Evolutionary conservation across 1,140 invertebrate species (phyloP).

Genomic region (Drosophila dunni): DNA sequence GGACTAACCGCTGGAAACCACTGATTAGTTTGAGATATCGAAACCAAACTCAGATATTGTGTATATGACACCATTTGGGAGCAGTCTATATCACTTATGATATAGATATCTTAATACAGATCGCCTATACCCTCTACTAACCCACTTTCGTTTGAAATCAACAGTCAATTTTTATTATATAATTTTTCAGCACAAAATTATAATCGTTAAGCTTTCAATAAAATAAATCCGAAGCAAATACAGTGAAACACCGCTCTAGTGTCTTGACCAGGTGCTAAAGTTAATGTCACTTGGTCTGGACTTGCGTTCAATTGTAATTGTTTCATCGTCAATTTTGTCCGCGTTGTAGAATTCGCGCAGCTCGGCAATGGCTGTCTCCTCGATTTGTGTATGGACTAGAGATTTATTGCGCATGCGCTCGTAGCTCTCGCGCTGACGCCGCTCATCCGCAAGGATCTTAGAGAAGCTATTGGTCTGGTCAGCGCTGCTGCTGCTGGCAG

Average conservation of each 20-base stretch:
- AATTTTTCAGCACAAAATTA: no score
- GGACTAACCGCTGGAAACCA: no score
- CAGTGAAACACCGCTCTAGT: slow-evolving; percentile 33
- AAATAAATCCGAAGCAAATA: no score
- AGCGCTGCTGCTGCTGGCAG: neutral
- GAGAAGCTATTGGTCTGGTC: slow-evolving; percentile 77
- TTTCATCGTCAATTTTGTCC: slow-evolving; percentile 86
- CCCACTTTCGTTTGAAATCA: no score
- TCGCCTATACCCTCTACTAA: no score
- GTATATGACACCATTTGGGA: no score
- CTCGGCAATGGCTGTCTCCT: slow-evolving; percentile 89
- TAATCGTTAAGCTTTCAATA: no score
- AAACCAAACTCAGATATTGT: no score
- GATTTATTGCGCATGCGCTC: slow-evolving; percentile 86
- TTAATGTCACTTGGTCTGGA: slow-evolving; percentile 65
- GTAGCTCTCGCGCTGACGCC: slow-evolving; percentile 85
- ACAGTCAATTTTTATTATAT: no score
- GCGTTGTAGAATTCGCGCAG: slow-evolving; percentile 87
- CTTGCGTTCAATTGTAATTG: slow-evolving; percentile 86
- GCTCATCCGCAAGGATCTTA: slow-evolving; percentile 86
- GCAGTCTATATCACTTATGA: no score
- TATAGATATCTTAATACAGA: no score
- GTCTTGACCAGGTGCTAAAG: slow-evolving; percentile 75
- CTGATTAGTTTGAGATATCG: no score
- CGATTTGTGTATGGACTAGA: slow-evolving; percentile 88